Percentiles rank a stretch among this genome's conserved stretches.
Conservation (phyloP, 1,140 invertebrate species). For the Drosophila simulans region DNA sequence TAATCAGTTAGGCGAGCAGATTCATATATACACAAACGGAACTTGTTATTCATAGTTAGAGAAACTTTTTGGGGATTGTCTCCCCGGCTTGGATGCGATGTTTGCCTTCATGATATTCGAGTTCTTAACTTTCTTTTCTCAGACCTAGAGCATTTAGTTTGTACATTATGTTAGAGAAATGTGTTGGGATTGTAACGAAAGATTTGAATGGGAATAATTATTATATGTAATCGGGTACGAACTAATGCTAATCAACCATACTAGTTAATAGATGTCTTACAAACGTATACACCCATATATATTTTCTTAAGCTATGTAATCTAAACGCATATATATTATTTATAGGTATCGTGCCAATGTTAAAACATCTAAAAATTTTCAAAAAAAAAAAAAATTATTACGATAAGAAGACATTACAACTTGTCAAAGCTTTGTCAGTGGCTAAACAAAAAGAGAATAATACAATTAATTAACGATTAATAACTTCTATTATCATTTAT, state of each 20-base stretch:
- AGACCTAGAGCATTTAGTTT: slow-evolving; percentile 44
- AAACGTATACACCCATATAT: slow-evolving; percentile 32
- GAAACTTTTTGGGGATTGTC: slow-evolving; percentile 30
- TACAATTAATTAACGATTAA: slow-evolving; percentile 31
- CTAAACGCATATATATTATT: slow-evolving; percentile 47
- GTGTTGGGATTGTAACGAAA: slow-evolving; percentile 13
- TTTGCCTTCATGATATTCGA: slow-evolving; percentile 40
- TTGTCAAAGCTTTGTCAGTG: slow-evolving; percentile 55
- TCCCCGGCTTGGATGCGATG: slow-evolving; percentile 16
- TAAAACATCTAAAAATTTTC: slow-evolving; percentile 40
- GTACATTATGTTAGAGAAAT: slow-evolving; percentile 31
- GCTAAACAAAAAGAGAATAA: slow-evolving; percentile 36
- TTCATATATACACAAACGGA: slow-evolving; percentile 24
- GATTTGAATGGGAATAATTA: slow-evolving; percentile 13
- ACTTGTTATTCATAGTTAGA: slow-evolving; percentile 60
- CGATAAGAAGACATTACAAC: slow-evolving; percentile 24
- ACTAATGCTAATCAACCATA: slow-evolving; percentile 61
- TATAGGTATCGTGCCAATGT: slow-evolving; percentile 79
- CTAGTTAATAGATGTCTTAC: slow-evolving; percentile 45
- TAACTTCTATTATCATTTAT: background rate
- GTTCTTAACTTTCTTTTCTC: slow-evolving; percentile 28
- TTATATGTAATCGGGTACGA: slow-evolving; percentile 28
- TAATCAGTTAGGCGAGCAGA: slow-evolving; percentile 28
- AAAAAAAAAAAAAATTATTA: slow-evolving; percentile 36
- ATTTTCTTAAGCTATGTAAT: slow-evolving; percentile 46